Evolutionary conservation across 2,888 invertebrate genomes (phyloP), one percentile per base, ranked within the genome.

Genomic region (Melolontha melolontha): DNA sequence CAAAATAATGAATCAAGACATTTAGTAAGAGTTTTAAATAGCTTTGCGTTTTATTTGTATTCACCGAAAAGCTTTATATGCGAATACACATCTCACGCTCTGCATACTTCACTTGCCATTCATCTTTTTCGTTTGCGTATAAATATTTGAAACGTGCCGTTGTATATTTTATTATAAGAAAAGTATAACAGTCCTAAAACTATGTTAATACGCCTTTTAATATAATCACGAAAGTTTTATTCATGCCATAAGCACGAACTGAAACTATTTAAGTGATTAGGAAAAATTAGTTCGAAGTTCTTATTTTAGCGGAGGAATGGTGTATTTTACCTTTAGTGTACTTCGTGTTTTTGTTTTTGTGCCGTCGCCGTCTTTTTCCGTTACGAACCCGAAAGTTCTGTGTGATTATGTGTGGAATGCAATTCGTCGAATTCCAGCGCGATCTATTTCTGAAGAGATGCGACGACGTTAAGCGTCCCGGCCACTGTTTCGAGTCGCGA

Each of bases 371-470:
- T 64, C 64, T 50, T 64, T 64, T 50, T 64, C 27, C 42, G 52
- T 64, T 64, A 29, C 52, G 34, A 54, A 34, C 34, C 64, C 52
- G 64, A 64, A 64, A 50, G 52, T 62, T 29, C 16, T 14, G 44
- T 51, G 41, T 42, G 54, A 64, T 64, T 64, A 64, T 64, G 52
- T 44, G 22, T 44, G 64, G 64, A 52, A 64, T 64, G 64, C 64
- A 12, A 64, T 67, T 52, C 66, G 66, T 59, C 68, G 70, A 67
- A 72, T 72, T 72, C 71, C 71, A 66, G 64, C 51, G 57, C 55
- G 65, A n/a, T 49, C 66, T 72, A 72, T 72, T 72, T 72, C 67
- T 72, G 70, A 62, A 62, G 64, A 29, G 51, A n/a, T 64, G 52
- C 52, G 54, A 42, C 54, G 64, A 44, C 40, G 64, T 22, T 41